A percentile compares a stretch with the other conserved stretches of the same genome.
phyloP scores from a whole-genome alignment of 1,140 invertebrate species.

The Galleria mellonella region DNA sequence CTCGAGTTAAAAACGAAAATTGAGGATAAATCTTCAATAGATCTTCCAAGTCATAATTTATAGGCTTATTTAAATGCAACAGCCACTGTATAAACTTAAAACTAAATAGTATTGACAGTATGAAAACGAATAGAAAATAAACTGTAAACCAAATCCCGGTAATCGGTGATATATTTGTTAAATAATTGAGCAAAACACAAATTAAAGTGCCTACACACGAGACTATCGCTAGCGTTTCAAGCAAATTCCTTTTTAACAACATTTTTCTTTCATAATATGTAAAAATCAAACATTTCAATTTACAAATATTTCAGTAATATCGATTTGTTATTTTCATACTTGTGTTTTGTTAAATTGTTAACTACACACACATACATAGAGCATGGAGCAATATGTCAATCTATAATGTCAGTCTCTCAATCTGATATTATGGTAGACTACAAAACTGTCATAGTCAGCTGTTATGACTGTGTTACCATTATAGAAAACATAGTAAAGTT shows the following conservation, averaged over 20 bases:
- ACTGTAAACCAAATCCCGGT: conserved; percentile 52
- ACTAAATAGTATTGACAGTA: conserved; percentile 46
- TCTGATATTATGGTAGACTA: too few relatives aligned
- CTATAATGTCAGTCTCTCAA: too few relatives aligned
- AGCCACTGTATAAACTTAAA: conserved; percentile 63
- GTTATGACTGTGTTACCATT: too few relatives aligned
- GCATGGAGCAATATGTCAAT: too few relatives aligned
- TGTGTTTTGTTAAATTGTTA: too few relatives aligned
- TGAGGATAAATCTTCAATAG: conserved; percentile 38
- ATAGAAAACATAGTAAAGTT: too few relatives aligned
- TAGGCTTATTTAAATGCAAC: conserved; percentile 52
- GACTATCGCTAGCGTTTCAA: conserved; percentile 39
- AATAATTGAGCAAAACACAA: conserved; percentile 42
- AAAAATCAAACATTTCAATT: too few relatives aligned
- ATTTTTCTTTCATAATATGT: conserved; percentile 33
- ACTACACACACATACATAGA: too few relatives aligned
- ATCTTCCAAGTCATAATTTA: conserved; percentile 49
- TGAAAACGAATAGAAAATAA: conserved; percentile 48
- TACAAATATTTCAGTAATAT: too few relatives aligned
- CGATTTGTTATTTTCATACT: too few relatives aligned
- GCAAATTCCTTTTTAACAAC: conserved; percentile 51
- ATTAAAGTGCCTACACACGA: conserved; percentile 35
- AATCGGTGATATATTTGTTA: conserved; percentile 52
- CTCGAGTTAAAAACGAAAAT: conserved; percentile 20
- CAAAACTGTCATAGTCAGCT: too few relatives aligned